Conservation (phyloP, 2,113 vertebrate genomes). For the Equus quagga region DNA sequence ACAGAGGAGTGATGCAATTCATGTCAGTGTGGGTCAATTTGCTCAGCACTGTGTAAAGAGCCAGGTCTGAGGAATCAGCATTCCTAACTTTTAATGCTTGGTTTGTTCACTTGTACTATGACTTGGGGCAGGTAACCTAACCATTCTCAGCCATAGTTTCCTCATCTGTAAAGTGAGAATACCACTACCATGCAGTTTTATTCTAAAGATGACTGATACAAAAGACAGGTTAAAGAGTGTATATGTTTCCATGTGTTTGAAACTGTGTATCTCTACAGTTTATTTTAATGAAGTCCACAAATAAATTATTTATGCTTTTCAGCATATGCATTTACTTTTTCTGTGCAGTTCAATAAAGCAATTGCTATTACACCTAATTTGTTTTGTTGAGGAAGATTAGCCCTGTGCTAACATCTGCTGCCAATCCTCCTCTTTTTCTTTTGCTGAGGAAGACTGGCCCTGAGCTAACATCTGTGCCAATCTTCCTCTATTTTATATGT, state of each 20-base stretch:
- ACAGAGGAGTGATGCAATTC: accelerated
- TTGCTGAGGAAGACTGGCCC: too few relatives aligned
- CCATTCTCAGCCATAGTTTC: not conserved
- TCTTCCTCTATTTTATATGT: too few relatives aligned
- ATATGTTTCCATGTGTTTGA: not conserved
- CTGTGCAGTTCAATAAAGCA: not conserved
- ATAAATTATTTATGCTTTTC: not conserved
- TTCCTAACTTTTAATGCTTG: not conserved
- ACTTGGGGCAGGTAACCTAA: not conserved
- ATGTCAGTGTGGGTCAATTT: accelerated
- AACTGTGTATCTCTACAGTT: not conserved
- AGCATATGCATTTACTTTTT: not conserved
- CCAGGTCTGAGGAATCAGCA: accelerated
- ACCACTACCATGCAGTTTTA: not conserved
- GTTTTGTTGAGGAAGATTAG: too few relatives aligned
- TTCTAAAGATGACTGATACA: not conserved
- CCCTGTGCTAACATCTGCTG: too few relatives aligned
- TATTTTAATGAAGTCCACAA: not conserved
- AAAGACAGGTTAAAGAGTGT: not conserved
- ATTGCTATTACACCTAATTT: not conserved
- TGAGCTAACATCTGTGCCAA: too few relatives aligned
- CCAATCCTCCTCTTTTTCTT: too few relatives aligned
- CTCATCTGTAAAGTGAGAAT: not conserved
- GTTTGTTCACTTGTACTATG: not conserved
- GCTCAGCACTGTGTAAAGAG: accelerated